These are phyloP conservation scores for Hystrix cristata DNA, from an alignment of 2,113 vertebrate genomes.

Conservation along the genomic window DNA sequence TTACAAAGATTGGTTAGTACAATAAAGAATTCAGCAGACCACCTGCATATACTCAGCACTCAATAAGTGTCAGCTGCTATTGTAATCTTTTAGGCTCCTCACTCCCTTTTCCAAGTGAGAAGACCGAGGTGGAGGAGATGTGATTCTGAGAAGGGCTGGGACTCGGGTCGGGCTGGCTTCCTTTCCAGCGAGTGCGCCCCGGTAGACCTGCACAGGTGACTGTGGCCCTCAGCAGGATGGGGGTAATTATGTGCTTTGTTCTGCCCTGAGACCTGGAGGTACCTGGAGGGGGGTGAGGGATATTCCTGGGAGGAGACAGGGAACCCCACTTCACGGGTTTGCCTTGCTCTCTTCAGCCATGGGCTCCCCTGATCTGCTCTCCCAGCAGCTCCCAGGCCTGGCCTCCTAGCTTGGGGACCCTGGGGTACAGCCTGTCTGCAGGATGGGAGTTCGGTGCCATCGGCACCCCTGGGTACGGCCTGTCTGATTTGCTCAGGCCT, in stretches of 20 bases:
- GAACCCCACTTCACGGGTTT: neutral
- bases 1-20: neutral
- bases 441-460: neutral
- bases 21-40: neutral
- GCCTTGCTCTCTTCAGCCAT: neutral
- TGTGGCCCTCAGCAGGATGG: neutral
- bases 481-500: neutral
- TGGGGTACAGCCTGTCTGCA: neutral
- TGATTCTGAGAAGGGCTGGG: neutral
- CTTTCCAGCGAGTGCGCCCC: neutral
- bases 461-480: accelerated
- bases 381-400: neutral
- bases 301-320: neutral
- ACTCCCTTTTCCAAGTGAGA: accelerated
- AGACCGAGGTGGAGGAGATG: neutral
- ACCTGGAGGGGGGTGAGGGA: neutral
- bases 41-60: neutral
- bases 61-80: neutral
- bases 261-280: neutral
- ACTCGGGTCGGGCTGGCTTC: neutral
- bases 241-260: neutral
- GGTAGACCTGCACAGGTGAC: neutral
- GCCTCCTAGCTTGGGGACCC: neutral
- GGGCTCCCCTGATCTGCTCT: neutral
- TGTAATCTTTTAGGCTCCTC: neutral